phyloP scores from a whole-genome alignment of 2,888 invertebrate genomes.

The Lasioglossum oenotherae region DNA sequence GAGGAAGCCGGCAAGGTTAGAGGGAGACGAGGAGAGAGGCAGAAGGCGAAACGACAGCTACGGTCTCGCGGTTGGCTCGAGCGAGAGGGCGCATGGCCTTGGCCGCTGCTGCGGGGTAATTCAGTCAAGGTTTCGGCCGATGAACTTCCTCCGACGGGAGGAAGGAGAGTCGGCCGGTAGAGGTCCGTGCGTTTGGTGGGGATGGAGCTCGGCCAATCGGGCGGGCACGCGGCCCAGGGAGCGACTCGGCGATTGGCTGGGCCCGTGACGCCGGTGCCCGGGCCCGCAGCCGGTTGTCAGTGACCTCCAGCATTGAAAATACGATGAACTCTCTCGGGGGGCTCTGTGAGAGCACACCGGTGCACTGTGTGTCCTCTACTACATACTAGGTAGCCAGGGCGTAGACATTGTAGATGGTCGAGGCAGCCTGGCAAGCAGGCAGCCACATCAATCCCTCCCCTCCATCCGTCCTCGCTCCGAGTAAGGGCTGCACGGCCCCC shows the following conservation, averaged over 20 bases:
- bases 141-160: constrained; percentile 87
- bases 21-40: constrained; percentile 49
- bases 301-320: constrained; percentile 94
- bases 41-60: constrained; percentile 58
- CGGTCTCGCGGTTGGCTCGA: constrained; percentile 66
- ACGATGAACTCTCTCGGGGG: constrained; percentile 88
- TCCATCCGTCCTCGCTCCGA: constrained; percentile 65
- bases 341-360: constrained; percentile 79
- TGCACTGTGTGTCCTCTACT: constrained; percentile 85
- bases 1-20: constrained; percentile 58
- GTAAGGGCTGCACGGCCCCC: constrained; percentile 81
- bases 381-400: constrained; percentile 85
- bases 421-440: constrained; percentile 69
- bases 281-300: constrained; percentile 88
- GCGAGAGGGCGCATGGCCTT: constrained; percentile 87
- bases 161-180: constrained; percentile 68
- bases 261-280: constrained; percentile 81
- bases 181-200: constrained; percentile 58
- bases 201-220: constrained; percentile 65
- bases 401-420: constrained; percentile 78
- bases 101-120: constrained; percentile 89
- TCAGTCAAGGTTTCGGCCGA: constrained; percentile 95
- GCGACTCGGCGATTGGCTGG: constrained; percentile 76
- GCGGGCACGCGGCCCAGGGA: constrained; percentile 73
- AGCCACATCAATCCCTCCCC: constrained; percentile 73